Evolutionary conservation across 2,888 invertebrate genomes (phyloP).

Genomic region (Electrophaes corylata): DNA sequence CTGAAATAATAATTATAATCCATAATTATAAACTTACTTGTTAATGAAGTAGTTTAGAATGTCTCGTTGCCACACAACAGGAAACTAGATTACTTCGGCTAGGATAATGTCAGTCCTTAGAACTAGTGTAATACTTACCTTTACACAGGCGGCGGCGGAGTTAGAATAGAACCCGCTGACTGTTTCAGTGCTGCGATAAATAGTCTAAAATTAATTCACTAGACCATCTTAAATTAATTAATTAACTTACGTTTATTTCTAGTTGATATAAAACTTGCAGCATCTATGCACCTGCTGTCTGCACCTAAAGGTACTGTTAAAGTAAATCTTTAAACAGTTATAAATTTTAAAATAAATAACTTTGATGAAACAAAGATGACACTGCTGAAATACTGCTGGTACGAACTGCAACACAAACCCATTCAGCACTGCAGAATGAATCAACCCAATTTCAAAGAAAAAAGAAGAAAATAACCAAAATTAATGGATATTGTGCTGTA

Average conservation of each 20-base stretch:
- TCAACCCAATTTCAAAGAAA: neutral
- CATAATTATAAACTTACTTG: constrained; percentile 6
- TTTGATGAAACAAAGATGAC: neutral
- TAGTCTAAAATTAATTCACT: neutral
- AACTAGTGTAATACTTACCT: constrained; percentile 15
- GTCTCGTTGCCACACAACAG: neutral
- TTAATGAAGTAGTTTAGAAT: neutral
- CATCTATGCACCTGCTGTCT: neutral
- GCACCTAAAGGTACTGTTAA: constrained; percentile 1
- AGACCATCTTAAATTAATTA: constrained; percentile 1
- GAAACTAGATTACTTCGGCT: neutral
- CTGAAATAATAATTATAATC: constrained; percentile 10
- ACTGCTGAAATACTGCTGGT: neutral
- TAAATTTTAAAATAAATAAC: neutral
- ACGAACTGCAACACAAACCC: neutral
- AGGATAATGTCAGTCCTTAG: neutral
- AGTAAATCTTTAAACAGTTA: neutral
- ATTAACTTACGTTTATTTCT: constrained; percentile 7
- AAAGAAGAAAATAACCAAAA: neutral
- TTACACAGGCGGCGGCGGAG: neutral
- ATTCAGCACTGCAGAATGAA: neutral
- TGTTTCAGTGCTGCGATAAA: neutral
- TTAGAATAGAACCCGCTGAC: neutral
- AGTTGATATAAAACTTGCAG: neutral
- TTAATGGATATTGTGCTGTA: neutral